Evolutionary conservation across 2,888 invertebrate species (phyloP), one percentile per base, ranked within the genome.

Genomic region (Gerris lacustris): DNA sequence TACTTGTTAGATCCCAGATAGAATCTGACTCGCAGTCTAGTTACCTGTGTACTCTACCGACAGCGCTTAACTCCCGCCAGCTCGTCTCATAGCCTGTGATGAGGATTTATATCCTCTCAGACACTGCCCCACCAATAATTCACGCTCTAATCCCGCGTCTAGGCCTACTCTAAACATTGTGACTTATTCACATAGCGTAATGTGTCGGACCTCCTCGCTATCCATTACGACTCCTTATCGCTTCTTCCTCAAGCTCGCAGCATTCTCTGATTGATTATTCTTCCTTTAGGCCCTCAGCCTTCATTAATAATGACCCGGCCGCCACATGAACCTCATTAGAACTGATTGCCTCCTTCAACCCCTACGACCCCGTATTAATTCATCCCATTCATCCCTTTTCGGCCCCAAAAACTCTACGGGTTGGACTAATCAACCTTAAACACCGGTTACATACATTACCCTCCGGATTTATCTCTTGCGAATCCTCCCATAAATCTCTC

Each of bases 381-480:
- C 15, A 55, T 55, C 55, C 55, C 15, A 15, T 9, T 15, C 9
- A 55, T 11, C 55, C 55, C 55, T 55, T 55, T 55, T 11, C 55
- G 11, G 9, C 55, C 11, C 15, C 11, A 55, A 55, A 55, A 55
- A 55, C 55, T 55, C 55, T 55, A 55, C 55, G 15, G 15, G 55
- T 55, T 55, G 9, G 55, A 55, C 55, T 55, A 55, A 55, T 55
- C 55, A 55, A 55, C 55, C 55, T 55, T 55, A 55, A 55, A 55
- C 55, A 55, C 15, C 55, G 55, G 55, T 55, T 55, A 11, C 15
- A 9, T 55, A 9, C 55, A 55, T 55, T 55, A 55, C 9, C 11
- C 11, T 55, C 55, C 15, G 15, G 15, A 55, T 55, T 55, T 55
- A 55, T 55, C 55, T 55, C 15, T 55, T 55, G 55, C 55, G 55